A percentile compares a stretch with the other conserved stretches of the same genome.
phyloP scores from a whole-genome alignment of 1,140 invertebrate genomes.

The Dendroctonus valens region DNA sequence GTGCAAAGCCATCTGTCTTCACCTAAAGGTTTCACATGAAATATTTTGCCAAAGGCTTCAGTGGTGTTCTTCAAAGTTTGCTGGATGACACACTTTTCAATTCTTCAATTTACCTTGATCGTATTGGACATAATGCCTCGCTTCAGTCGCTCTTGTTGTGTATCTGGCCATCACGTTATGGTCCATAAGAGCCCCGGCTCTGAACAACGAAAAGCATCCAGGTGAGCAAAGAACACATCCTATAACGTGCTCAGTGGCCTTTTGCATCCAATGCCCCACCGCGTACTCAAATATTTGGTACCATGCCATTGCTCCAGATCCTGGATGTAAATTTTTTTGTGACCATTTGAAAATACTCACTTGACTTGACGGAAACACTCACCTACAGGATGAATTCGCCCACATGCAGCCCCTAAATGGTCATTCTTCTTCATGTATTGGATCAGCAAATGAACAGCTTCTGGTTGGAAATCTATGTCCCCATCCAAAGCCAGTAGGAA shows the following conservation, averaged over 20 bases:
- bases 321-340: slow-evolving; percentile 45
- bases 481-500: slow-evolving; percentile 89
- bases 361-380: no score
- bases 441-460: slow-evolving; percentile 79
- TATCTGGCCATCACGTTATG: slow-evolving; percentile 89
- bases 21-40: slow-evolving; percentile 40
- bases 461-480: slow-evolving; percentile 89
- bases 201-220: slow-evolving; percentile 89
- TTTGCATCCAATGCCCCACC: slow-evolving; percentile 92
- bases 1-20: slow-evolving; percentile 89
- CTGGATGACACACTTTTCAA: no score
- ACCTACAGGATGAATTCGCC: slow-evolving; percentile 89
- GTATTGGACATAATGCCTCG: slow-evolving; percentile 87
- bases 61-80: no score
- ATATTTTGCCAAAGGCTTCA: no score
- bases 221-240: slow-evolving; percentile 87
- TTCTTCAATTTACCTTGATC: slow-evolving; percentile 66
- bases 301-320: slow-evolving; percentile 85
- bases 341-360: neutral
- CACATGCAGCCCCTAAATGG: slow-evolving; percentile 86
- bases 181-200: slow-evolving; percentile 86
- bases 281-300: slow-evolving; percentile 94
- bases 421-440: slow-evolving; percentile 91
- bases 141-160: slow-evolving; percentile 74
- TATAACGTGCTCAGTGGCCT: slow-evolving; percentile 91